These are phyloP conservation scores for Parauchenoglanis punctatus DNA, from an alignment of 2,797 vertebrate species.

Conservation along the genomic window DNA sequence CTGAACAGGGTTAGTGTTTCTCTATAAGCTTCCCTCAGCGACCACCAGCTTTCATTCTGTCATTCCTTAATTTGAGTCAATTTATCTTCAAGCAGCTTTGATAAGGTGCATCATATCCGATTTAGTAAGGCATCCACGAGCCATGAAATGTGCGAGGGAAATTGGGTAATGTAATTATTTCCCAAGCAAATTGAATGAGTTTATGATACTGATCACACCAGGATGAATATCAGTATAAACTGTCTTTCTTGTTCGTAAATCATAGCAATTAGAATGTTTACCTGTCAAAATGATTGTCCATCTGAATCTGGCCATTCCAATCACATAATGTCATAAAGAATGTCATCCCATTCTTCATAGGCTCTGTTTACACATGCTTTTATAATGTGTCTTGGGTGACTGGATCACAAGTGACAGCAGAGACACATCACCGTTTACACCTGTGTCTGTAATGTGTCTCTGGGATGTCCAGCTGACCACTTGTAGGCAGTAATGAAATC, in stretches of 20 bases:
- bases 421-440: no score
- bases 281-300: background rate
- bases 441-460: no score
- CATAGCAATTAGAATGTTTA: background rate
- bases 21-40: slow-evolving; percentile 21
- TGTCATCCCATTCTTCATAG: background rate
- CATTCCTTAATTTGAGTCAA: slow-evolving; percentile 22
- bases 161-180: slow-evolving; percentile 25
- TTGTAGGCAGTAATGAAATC: no score
- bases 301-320: background rate
- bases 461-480: no score
- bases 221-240: background rate
- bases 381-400: no score
- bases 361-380: no score
- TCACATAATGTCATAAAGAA: background rate
- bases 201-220: slow-evolving; percentile 15
- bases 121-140: slow-evolving; percentile 5
- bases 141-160: background rate
- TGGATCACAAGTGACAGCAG: no score
- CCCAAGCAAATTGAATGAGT: slow-evolving; percentile 16
- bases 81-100: slow-evolving; percentile 23
- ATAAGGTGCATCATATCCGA: slow-evolving; percentile 12
- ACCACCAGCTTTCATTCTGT: slow-evolving; percentile 28
- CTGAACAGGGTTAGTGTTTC: slow-evolving; percentile 37
- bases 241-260: no score